Evolutionary conservation across 1,140 invertebrate genomes (phyloP).

Genomic region (Lutraria rhynchaena): DNA sequence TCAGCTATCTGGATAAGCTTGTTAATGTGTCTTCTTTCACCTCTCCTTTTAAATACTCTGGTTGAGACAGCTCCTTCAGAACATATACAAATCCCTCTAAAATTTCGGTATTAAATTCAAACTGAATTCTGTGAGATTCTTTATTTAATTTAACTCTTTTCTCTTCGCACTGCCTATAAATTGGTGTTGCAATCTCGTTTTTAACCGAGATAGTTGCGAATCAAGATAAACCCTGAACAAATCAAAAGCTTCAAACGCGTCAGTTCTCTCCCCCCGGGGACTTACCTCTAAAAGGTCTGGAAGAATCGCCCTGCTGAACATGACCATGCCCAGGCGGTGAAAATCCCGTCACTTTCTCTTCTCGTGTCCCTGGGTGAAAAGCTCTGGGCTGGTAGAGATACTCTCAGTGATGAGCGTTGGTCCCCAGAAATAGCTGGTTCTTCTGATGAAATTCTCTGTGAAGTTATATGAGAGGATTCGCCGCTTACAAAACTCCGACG

Average conservation of each 20-base stretch:
- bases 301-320: too few species aligned
- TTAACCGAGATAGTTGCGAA: background rate
- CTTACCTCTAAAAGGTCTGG: too few species aligned
- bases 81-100: background rate
- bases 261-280: conserved; percentile 2
- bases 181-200: background rate
- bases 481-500: too few species aligned
- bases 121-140: background rate
- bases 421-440: too few species aligned
- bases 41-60: background rate
- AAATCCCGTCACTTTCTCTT: too few species aligned
- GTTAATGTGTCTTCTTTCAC: background rate
- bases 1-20: background rate
- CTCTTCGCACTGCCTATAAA: background rate
- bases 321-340: too few species aligned
- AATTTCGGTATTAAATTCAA: background rate
- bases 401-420: too few species aligned
- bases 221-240: background rate
- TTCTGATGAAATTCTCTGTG: too few species aligned
- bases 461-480: too few species aligned
- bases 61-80: background rate
- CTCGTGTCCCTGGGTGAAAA: too few species aligned
- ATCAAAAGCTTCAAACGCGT: background rate
- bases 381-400: too few species aligned
- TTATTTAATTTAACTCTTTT: background rate